Conservation (phyloP, 2,888 invertebrate genomes). For the Rhimphoctona megacephalus region DNA sequence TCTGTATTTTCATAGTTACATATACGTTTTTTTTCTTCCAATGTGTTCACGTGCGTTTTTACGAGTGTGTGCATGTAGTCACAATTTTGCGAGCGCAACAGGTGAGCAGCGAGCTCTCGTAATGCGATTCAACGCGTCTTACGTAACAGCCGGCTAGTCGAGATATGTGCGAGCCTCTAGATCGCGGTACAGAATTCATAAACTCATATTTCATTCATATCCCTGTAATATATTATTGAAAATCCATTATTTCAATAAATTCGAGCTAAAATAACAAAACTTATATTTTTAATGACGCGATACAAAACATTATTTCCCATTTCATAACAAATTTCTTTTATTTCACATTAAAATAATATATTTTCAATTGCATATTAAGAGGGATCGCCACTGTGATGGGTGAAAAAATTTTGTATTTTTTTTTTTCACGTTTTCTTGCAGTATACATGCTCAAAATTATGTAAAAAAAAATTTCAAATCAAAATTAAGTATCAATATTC, state of each 20-base stretch:
- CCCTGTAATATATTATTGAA: not conserved
- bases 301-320: too few relatives aligned
- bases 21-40: not conserved
- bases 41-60: not conserved
- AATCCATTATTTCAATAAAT: not conserved
- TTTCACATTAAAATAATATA: too few relatives aligned
- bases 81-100: slow-evolving; percentile 69
- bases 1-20: not conserved
- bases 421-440: too few relatives aligned
- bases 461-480: too few relatives aligned
- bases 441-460: too few relatives aligned
- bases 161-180: not conserved
- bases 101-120: slow-evolving; percentile 64
- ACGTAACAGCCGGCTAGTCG: slow-evolving; percentile 57
- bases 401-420: too few relatives aligned
- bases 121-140: slow-evolving; percentile 64
- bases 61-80: slow-evolving; percentile 39
- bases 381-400: too few relatives aligned
- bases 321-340: too few relatives aligned
- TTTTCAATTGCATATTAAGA: too few relatives aligned
- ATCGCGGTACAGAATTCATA: not conserved
- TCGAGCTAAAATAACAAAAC: not conserved
- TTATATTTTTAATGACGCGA: too few relatives aligned
- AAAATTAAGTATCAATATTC: too few relatives aligned
- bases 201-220: not conserved